These are phyloP conservation scores for Platyscelio sp. DNA, from an alignment of 2,888 invertebrate genomes.

Conservation along the genomic window DNA sequence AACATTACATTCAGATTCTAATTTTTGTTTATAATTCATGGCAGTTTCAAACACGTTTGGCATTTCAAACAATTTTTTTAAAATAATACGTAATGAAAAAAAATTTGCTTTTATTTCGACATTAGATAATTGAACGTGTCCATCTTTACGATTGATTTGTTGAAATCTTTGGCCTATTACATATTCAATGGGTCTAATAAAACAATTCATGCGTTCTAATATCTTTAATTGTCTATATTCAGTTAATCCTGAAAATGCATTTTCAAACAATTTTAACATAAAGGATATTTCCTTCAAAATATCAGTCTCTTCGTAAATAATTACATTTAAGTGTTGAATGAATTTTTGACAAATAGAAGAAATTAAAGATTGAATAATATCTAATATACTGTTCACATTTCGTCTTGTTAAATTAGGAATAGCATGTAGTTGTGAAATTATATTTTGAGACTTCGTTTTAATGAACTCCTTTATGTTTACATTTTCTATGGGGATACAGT, in stretches of 20 bases:
- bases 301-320: no score
- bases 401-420: background rate
- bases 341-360: background rate
- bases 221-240: background rate
- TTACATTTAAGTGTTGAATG: background rate
- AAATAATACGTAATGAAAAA: background rate
- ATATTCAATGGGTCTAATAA: background rate
- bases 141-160: background rate
- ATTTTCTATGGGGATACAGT: no score
- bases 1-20: conserved; percentile 1
- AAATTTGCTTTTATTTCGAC: conserved; percentile 1
- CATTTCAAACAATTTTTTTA: background rate
- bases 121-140: background rate
- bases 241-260: background rate
- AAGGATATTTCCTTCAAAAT: no score
- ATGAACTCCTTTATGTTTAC: no score
- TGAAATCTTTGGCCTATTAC: conserved; percentile 11
- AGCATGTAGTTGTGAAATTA: background rate
- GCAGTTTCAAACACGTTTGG: background rate
- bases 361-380: background rate
- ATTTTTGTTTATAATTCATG: conserved; percentile 5
- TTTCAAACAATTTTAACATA: background rate
- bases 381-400: background rate
- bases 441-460: background rate
- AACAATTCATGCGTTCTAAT: background rate